A percentile compares a stretch with the other conserved stretches of the same genome.
Conservation (phyloP, 2,888 invertebrate genomes). For the Stramonita haemastoma region DNA sequence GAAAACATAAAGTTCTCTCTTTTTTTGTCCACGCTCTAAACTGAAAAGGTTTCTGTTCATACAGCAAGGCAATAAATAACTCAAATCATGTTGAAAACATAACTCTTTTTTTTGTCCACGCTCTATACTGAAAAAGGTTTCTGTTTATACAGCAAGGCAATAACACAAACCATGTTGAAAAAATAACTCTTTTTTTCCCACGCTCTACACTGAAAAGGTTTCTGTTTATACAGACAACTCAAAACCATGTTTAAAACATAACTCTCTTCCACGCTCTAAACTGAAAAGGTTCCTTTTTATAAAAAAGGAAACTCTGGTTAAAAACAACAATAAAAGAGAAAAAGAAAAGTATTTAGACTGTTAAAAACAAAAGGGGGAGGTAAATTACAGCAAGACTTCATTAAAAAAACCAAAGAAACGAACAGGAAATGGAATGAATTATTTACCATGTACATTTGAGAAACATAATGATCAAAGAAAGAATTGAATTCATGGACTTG, state of each 20-base stretch:
- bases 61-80: neutral
- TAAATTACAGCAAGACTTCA: neutral
- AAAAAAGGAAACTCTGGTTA: neutral
- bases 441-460: no score
- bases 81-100: neutral
- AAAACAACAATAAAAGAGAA: neutral
- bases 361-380: neutral
- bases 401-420: neutral
- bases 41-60: neutral
- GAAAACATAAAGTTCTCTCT: no score
- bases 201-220: no score
- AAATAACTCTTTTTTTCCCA: no score
- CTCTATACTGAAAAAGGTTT: no score
- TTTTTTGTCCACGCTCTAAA: no score
- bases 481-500: no score
- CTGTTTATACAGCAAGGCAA: conserved; percentile 36
- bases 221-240: no score
- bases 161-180: neutral
- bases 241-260: no score
- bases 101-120: no score
- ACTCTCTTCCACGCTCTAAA: neutral
- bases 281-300: neutral
- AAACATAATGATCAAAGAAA: no score
- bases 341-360: neutral
- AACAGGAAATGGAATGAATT: neutral